Evolutionary conservation across 2,888 invertebrate species (phyloP).

Genomic region (Palloptera scutellata): DNA sequence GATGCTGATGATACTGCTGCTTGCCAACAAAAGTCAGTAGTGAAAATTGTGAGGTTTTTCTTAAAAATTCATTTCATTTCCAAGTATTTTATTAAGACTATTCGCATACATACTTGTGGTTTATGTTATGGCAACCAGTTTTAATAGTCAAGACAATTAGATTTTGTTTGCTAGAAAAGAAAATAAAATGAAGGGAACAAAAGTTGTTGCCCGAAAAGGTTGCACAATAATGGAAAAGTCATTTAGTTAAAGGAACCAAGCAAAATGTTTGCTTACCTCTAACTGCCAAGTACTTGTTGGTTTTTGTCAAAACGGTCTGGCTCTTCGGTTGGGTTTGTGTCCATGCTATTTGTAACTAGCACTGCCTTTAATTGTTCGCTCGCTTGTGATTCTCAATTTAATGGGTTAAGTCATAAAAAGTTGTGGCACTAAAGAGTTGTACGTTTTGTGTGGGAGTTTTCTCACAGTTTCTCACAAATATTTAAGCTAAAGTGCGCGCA

Average conservation of each 20-base stretch:
- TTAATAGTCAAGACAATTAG: conserved; percentile 18
- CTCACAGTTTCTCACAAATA: not conserved
- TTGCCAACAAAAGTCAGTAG: too few species aligned
- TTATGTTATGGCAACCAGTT: conserved; percentile 6
- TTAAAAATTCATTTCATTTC: conserved; percentile 6
- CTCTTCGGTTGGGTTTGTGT: not conserved
- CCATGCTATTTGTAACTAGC: not conserved
- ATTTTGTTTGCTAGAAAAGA: not conserved
- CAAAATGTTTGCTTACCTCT: too few species aligned
- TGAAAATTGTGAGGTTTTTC: conserved; percentile 3
- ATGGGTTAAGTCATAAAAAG: conserved; percentile 52
- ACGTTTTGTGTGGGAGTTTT: too few species aligned
- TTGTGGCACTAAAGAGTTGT: conserved; percentile 25
- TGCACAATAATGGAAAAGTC: too few species aligned
- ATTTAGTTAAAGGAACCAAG: too few species aligned
- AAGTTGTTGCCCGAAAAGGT: too few species aligned
- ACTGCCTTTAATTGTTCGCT: conserved; percentile 18
- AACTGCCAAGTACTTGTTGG: conserved; percentile 1
- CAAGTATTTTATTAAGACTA: not conserved
- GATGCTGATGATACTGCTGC: too few species aligned
- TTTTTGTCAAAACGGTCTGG: not conserved
- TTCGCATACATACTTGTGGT: not conserved
- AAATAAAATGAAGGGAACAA: too few species aligned
- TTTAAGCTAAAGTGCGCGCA: not conserved
- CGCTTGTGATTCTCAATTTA: conserved; percentile 49